Evolutionary conservation across 2,888 invertebrate genomes (phyloP), one percentile per base, ranked within the genome.

Genomic region (Drosophila meridiana): DNA sequence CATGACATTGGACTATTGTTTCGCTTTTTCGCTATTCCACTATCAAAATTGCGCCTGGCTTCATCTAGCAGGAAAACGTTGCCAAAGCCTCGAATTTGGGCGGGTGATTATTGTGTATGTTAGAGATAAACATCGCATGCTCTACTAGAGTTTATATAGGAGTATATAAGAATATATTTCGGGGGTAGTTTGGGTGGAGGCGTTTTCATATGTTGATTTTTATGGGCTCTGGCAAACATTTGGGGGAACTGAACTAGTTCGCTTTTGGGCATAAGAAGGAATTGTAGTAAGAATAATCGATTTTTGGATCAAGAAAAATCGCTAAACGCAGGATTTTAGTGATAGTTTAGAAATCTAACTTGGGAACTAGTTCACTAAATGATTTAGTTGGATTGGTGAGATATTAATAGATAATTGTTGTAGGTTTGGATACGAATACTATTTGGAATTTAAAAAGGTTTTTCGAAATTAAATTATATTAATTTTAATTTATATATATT

Each of bases 111-210:
- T 53, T 47, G 47, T 28, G 47, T 28, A 47, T 30, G 28, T 14
- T 47, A 6, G 13, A 42, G 9, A 63, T 69, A 62, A 75, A 76
- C 56, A 79, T 64, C 13, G 69, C 73, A 68, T 50, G 52, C 40
- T 55, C 42, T 20, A 26, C 36, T 28, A 11, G 32, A 50, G 50
- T 50, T 36, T 26, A 28, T 73, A 30, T 30, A 43, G 14, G 7
- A 32, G 4, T 69, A 2, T 42, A 20, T 11, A 40, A 30, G 28
- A 9, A 42, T 52, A 38, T 2, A n/a, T 56, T 55, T 47, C 28
- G 9, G 14, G 61, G 53, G 26, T 56, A 28, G 38, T 56, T 71
- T 42, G 2, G 13, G 11, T 32, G 42, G 20, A n/a, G 45, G 58
- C 57, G 48, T n/a, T 47, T 30, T 28, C 61, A 69, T 55, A 53